Percentiles rank a stretch among this genome's conserved stretches.
These are phyloP conservation scores for Mesaphorura yosii DNA, from an alignment of 1,140 invertebrate species.

Conservation along the genomic window DNA sequence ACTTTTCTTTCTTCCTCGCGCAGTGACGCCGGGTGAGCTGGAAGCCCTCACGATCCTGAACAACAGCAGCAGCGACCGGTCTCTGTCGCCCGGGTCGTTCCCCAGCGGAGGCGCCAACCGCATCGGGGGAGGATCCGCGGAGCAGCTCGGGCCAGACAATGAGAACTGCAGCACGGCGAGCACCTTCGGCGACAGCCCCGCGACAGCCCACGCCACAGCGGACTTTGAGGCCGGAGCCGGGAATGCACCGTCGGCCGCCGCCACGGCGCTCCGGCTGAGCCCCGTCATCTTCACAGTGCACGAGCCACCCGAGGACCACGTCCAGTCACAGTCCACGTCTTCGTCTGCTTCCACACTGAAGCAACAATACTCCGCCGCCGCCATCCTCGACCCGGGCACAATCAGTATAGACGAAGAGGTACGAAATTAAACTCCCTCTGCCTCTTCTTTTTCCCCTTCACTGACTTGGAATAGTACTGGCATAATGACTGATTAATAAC, in stretches of 20 bases:
- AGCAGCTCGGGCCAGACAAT: constrained; percentile 21
- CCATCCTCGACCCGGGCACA: no score
- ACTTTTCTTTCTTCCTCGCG: neutral
- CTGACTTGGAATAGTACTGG: neutral
- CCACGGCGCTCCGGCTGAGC: constrained; percentile 18
- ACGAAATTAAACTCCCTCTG: neutral
- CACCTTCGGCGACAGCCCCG: constrained; percentile 28
- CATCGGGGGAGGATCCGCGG: neutral
- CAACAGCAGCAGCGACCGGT: neutral
- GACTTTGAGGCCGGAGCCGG: constrained; percentile 7
- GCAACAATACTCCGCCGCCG: constrained; percentile 13
- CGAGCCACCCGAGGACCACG: constrained; percentile 21
- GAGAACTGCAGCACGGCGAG: constrained; percentile 27
- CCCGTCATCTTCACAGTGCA: constrained; percentile 30
- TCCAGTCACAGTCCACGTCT: no score
- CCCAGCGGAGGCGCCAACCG: neutral
- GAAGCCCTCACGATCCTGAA: neutral
- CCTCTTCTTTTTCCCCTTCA: neutral
- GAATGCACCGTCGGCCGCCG: no score
- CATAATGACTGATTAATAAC: no score
- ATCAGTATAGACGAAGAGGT: constrained; percentile 29
- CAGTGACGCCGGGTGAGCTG: neutral
- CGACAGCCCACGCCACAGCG: no score
- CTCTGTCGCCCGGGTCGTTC: neutral
- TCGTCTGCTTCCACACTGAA: no score